These are phyloP conservation scores for Callyntrura guangdongensis DNA, from an alignment of 2,888 invertebrate species.

Conservation along the genomic window DNA sequence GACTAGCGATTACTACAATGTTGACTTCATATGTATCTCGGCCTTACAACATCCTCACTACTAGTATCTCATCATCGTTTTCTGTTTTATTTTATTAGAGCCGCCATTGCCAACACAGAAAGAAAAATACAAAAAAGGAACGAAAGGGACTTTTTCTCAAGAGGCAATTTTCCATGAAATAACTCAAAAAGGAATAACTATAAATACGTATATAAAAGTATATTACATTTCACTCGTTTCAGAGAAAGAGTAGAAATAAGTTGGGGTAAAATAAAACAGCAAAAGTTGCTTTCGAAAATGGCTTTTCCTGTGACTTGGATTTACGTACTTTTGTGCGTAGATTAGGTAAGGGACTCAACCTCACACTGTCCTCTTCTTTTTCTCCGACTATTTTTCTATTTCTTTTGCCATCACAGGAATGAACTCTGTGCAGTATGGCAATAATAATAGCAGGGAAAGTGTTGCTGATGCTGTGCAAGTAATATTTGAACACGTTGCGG, in stretches of 20 bases:
- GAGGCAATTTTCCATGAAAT: neutral
- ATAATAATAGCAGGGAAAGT: too few relatives aligned
- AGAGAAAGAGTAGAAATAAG: neutral
- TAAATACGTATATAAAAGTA: neutral
- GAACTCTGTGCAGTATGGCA: too few relatives aligned
- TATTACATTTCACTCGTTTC: neutral
- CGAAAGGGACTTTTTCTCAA: neutral
- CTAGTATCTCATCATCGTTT: neutral
- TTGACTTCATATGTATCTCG: neutral
- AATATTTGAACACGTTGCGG: neutral
- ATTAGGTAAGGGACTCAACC: conserved; percentile 2
- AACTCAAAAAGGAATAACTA: neutral
- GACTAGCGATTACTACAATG: neutral
- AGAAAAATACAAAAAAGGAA: neutral
- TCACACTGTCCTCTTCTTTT: neutral
- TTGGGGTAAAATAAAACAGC: neutral
- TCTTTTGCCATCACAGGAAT: too few relatives aligned
- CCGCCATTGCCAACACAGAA: neutral
- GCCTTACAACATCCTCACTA: neutral
- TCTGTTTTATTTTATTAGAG: neutral
- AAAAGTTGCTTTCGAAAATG: neutral
- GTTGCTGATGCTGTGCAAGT: neutral
- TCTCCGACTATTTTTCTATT: neutral
- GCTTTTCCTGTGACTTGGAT: neutral
- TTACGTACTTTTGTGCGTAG: conserved; percentile 23